Evolutionary conservation across 2,888 invertebrate genomes (phyloP), one percentile per base, ranked within the genome.

Genomic region (Luperina testacea): DNA sequence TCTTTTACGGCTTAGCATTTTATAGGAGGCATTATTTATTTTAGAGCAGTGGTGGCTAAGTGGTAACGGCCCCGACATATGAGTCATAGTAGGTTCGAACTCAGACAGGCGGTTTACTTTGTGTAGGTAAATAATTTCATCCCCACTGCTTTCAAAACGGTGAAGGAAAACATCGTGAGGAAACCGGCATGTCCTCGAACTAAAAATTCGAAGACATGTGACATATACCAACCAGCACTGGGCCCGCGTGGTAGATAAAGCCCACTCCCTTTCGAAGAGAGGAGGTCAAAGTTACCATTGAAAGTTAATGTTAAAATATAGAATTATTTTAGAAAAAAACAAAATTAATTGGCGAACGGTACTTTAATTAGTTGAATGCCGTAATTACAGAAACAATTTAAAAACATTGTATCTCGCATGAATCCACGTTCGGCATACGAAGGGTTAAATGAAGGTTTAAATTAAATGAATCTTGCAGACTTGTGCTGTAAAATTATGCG

Each of bases 1-100:
- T 85, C 74, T 76, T 78, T 74, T 65, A 65, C 2, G 11, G 45
- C 20, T 51, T 59, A 13, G 7, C 17, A 57, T 74, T 80, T 70
- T 75, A 86, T 67, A 27, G n/a, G 20, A 15, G 3, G 1, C 8
- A 70, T 72, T 69, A 38, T 69, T 59, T 59, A 59, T 57, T 57
- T 57, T 9, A 24, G 24, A 57, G 11, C 57, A 24, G 24, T 57
- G 24, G 24, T 57, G 57, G 24, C 57, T 11, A 9, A 53, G 13
- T 48, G 20, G 17, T 8, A 3, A 53, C 20, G 8, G 9, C 9
- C 24, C 24, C 57, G 0, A 9, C 9, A 24, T 1, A 8, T 1
- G 24, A 57, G 57, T 24, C 51, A 7, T 53, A 20, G 51, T 51
- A 9, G 24, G 24, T 57, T 24, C 57, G n/a, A 59, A n/a, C 38